Percentiles rank a stretch among this genome's conserved stretches.
These are phyloP conservation scores for Poecilobothrus nobilitatus DNA, from an alignment of 2,888 invertebrate genomes.

Conservation along the genomic window DNA sequence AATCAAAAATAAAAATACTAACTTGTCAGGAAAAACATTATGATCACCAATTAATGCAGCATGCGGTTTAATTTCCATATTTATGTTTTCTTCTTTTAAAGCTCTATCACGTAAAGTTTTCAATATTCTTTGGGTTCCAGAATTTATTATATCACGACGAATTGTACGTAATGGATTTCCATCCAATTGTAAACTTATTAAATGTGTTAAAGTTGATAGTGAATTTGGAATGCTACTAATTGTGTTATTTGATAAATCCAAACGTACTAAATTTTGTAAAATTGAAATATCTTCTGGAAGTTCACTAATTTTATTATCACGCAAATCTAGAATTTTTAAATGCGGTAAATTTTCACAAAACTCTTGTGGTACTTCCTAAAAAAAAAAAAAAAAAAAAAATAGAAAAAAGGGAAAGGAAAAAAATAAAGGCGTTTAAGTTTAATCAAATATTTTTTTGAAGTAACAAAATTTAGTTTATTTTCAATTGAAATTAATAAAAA, in stretches of 20 bases:
- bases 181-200: conserved; percentile 74
- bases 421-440: too few species aligned
- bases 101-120: conserved; percentile 62
- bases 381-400: conserved; percentile 11
- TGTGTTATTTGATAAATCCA: conserved; percentile 79
- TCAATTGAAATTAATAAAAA: not conserved
- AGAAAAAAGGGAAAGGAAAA: not conserved
- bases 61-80: conserved; percentile 24
- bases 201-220: conserved; percentile 61
- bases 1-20: conserved; percentile 17
- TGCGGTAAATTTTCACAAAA: conserved; percentile 65
- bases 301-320: conserved; percentile 69
- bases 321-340: conserved; percentile 65
- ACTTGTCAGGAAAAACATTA: conserved; percentile 32
- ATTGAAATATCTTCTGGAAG: conserved; percentile 72
- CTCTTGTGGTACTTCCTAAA: conserved; percentile 59
- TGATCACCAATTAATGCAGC: conserved; percentile 40
- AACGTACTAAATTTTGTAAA: conserved; percentile 64
- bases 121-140: conserved; percentile 75
- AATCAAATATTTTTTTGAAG: too few species aligned
- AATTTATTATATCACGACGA: conserved; percentile 71
- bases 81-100: conserved; percentile 17
- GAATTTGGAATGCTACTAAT: conserved; percentile 58
- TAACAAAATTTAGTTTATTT: too few species aligned
- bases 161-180: conserved; percentile 79